A percentile compares a stretch with the other conserved stretches of the same genome.
These are phyloP conservation scores for Drosophila engyochracea DNA, from an alignment of 2,888 invertebrate species.

Conservation along the genomic window DNA sequence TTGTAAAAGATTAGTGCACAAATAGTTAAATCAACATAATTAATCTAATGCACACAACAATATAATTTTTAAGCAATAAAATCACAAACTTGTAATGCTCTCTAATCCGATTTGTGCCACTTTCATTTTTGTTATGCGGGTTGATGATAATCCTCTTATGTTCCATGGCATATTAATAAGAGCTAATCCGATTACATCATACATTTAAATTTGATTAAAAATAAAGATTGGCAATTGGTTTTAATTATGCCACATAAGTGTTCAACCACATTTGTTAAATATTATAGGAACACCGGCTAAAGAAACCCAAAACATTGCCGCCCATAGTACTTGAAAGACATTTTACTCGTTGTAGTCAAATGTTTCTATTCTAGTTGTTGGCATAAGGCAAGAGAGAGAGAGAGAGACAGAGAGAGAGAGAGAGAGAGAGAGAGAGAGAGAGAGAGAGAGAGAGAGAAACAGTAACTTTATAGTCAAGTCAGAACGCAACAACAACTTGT, in stretches of 20 bases:
- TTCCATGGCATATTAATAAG: conserved; percentile 24
- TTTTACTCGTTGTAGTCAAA: conserved; percentile 23
- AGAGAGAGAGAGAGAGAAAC: neutral
- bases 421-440: neutral
- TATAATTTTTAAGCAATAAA: conserved; percentile 3
- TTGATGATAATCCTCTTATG: conserved; percentile 51
- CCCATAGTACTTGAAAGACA: conserved; percentile 39
- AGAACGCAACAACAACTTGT: conserved; percentile 19
- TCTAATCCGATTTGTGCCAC: conserved; percentile 22
- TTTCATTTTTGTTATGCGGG: conserved; percentile 4
- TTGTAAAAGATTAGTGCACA: neutral
- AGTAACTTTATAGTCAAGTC: conserved; percentile 6
- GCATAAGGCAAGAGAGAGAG: conserved; percentile 4
- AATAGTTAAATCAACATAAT: neutral
- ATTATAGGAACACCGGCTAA: neutral
- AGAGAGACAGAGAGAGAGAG: neutral
- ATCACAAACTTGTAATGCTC: conserved; percentile 21
- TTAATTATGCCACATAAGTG: neutral
- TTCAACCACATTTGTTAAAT: neutral
- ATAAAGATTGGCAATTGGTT: neutral
- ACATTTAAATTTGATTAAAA: conserved; percentile 8
- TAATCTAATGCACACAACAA: neutral
- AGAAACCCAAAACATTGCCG: neutral
- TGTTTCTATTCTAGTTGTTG: conserved; percentile 17
- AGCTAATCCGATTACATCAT: conserved; percentile 50